Percentiles rank a stretch among this genome's conserved stretches.
Evolutionary conservation across 2,113 vertebrate species (phyloP).

Genomic region (Phrynosoma blainvillii): DNA sequence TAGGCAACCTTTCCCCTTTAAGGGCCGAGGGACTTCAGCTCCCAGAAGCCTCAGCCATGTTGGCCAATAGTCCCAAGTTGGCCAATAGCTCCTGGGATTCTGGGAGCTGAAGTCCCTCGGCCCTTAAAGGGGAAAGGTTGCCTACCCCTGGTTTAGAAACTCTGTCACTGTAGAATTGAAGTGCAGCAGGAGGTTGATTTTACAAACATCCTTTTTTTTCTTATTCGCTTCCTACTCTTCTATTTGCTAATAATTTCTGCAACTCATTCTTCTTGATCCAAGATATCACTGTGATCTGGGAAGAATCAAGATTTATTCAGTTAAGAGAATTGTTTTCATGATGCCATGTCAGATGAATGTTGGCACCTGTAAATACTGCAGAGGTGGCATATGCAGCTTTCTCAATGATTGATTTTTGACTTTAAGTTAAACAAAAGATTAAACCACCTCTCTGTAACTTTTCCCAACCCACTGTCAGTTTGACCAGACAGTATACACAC

Average conservation of each 20-base stretch:
- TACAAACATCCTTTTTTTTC: neutral
- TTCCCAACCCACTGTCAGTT: neutral
- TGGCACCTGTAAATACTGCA: conserved; percentile 29
- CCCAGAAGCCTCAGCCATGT: too few relatives aligned
- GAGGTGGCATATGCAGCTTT: neutral
- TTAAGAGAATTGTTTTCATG: conserved; percentile 42
- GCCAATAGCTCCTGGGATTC: too few relatives aligned
- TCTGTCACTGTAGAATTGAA: conserved; percentile 33
- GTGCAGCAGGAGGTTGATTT: neutral
- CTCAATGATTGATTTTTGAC: conserved; percentile 19
- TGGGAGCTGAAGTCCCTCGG: too few relatives aligned
- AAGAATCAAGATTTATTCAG: conserved; percentile 42
- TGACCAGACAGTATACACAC: neutral
- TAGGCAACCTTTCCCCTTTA: too few relatives aligned
- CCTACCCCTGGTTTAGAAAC: too few relatives aligned
- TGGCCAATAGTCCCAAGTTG: too few relatives aligned
- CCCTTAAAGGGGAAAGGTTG: too few relatives aligned
- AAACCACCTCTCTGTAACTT: neutral
- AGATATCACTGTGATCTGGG: conserved; percentile 34
- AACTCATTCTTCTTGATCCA: neutral
- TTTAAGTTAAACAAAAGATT: neutral
- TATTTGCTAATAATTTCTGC: neutral
- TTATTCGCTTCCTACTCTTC: neutral
- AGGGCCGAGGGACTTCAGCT: too few relatives aligned
- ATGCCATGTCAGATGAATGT: conserved; percentile 35